Base-by-base conservation (phyloP, 2,888 invertebrate genomes). In the Carcina quercana region DNA sequence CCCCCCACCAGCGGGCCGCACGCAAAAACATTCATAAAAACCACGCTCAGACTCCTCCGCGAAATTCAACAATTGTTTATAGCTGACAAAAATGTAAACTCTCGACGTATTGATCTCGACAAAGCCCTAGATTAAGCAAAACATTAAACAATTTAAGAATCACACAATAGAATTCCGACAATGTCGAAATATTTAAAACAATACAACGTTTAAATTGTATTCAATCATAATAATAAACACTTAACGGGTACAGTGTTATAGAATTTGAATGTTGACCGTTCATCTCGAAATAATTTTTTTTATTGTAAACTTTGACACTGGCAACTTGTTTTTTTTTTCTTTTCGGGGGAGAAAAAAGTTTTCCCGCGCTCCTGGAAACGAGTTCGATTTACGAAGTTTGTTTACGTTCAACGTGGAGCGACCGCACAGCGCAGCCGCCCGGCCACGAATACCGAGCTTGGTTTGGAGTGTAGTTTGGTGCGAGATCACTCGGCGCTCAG, bases 11-110 rank as follows among this genome's bases (percentile, higher is more conserved):
- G 46, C 43, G 45, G 40, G 45, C 67, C 53, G 61, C 58, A 74
- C 76, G 79, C 79, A 80, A 83, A 83, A 82, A 82, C 82, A 78
- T 76, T 75, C 78, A 74, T 74, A 80, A 83, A 82, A 83, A 82
- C 75, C 59, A 62, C 69, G 67, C 67, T 57, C 10, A 70, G 58
- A 63, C 71, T 68, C 68, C 71, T 62, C 67, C 73, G 76, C 76
- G 64, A 80, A 80, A 69, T 76, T 73, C n/a, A 75, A 62, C 75
- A 73, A 75, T 75, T 76, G 72, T 80, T 79, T 76, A 72, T 73
- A 70, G 61, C 68, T 61, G 59, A 59, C 59, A 64, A 72, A 74
- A 71, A 71, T 71, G 69, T 68, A 66, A 73, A 71, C 67, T 53
- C 43, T 46, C n/a, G 50, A 55, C 53, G 59, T 54, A 58, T 59